These are phyloP conservation scores for Tetrao urogallus DNA, from an alignment of 2,113 vertebrate species.

Conservation along the genomic window DNA sequence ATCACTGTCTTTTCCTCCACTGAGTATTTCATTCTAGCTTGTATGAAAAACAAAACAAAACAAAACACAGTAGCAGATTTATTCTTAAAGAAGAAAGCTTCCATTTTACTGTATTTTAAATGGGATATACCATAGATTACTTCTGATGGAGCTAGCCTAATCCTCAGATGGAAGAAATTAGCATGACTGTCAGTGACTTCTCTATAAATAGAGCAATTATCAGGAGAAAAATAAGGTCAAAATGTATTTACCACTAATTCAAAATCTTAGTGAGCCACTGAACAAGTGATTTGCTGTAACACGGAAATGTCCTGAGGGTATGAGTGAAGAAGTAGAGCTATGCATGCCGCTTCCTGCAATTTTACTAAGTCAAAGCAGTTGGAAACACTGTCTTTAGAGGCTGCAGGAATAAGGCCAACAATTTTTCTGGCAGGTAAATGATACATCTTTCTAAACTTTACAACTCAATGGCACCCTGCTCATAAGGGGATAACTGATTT, in stretches of 20 bases:
- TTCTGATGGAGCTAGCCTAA: background rate
- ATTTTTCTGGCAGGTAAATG: constrained; percentile 9
- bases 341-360: background rate
- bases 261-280: constrained; percentile 57
- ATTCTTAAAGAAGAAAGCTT: constrained; percentile 15
- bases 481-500: constrained; percentile 29
- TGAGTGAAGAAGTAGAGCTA: constrained; percentile 43
- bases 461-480: background rate
- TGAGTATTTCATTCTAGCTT: background rate
- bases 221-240: constrained; percentile 64
- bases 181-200: constrained; percentile 21
- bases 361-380: constrained; percentile 36
- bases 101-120: background rate
- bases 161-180: constrained; percentile 10
- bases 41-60: background rate
- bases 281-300: constrained; percentile 46
- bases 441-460: background rate
- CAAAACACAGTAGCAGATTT: background rate
- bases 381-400: constrained; percentile 3
- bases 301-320: constrained; percentile 47
- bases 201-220: constrained; percentile 55
- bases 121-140: background rate
- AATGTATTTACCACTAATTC: constrained; percentile 63
- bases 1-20: background rate
- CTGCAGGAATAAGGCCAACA: background rate